Percentiles rank a stretch among this genome's conserved stretches.
Evolutionary conservation across 1,140 invertebrate genomes (phyloP).

Genomic region (Copidosoma floridanum): DNA sequence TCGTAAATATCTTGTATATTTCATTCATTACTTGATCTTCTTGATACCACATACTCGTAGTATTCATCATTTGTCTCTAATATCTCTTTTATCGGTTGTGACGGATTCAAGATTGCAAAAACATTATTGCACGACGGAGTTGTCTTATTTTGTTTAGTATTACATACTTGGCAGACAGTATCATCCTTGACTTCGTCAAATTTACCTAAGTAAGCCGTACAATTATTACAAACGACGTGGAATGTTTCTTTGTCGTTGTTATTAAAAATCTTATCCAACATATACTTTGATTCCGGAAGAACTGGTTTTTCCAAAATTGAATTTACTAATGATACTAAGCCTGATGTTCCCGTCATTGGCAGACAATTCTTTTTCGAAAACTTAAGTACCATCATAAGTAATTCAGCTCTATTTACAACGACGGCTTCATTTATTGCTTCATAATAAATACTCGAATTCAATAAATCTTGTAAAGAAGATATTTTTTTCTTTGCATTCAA

Average conservation of each 20-base stretch:
- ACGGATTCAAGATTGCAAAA: neutral
- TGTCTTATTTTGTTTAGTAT: neutral
- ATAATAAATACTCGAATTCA: too few relatives aligned
- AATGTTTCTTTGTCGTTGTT: neutral
- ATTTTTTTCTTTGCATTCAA: too few relatives aligned
- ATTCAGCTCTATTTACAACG: neutral
- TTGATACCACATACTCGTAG: too few relatives aligned
- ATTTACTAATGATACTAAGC: neutral
- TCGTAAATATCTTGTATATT: neutral
- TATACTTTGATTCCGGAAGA: neutral
- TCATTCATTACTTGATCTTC: neutral
- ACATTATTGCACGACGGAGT: neutral
- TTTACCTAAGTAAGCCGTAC: neutral
- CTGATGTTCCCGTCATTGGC: neutral
- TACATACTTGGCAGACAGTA: neutral
- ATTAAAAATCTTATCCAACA: neutral
- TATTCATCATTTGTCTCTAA: neutral
- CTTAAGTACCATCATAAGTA: neutral
- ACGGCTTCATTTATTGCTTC: neutral
- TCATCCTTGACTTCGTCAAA: neutral
- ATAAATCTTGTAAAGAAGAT: too few relatives aligned
- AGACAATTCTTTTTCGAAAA: neutral
- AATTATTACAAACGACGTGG: neutral
- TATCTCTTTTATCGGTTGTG: neutral
- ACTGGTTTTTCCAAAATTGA: neutral